These are phyloP conservation scores for Carcharodon carcharias DNA, from an alignment of 2,797 vertebrate species.

Conservation along the genomic window DNA sequence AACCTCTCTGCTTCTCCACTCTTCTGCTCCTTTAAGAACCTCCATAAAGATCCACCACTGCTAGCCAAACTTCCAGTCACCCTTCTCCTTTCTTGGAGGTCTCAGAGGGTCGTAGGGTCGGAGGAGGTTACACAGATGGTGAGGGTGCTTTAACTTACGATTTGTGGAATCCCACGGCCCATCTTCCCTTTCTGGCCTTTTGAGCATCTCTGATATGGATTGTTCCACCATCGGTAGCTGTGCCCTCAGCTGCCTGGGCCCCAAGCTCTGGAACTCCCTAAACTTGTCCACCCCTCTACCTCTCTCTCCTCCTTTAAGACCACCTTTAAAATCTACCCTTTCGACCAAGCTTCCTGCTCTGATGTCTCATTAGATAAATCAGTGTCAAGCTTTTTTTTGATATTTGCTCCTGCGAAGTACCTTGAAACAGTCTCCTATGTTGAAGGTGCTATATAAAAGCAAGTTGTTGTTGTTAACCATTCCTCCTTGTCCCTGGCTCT, in stretches of 20 bases:
- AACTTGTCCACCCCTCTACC: too few species aligned
- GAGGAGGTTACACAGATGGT: too few species aligned
- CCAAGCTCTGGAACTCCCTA: too few species aligned
- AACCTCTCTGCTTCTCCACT: too few species aligned
- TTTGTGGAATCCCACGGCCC: too few species aligned
- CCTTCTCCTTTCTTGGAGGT: too few species aligned
- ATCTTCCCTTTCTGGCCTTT: not conserved
- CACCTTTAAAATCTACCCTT: not conserved
- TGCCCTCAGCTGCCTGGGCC: not conserved
- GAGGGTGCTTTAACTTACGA: too few species aligned
- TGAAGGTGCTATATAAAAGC: not conserved
- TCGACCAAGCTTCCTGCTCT: not conserved
- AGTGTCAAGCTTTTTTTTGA: not conserved
- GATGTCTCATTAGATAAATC: not conserved
- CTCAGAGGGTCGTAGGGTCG: too few species aligned
- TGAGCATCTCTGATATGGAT: not conserved
- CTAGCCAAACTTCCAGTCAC: too few species aligned
- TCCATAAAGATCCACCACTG: too few species aligned
- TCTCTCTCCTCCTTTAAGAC: not conserved
- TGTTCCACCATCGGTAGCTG: not conserved
- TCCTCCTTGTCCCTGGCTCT: not conserved
- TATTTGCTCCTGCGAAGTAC: not conserved
- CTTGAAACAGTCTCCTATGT: not conserved
- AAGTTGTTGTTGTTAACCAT: not conserved
- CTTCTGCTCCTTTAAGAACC: too few species aligned